These are phyloP conservation scores for Leptinotarsa rubiginosa DNA, from an alignment of 2,888 invertebrate species.

Conservation along the genomic window DNA sequence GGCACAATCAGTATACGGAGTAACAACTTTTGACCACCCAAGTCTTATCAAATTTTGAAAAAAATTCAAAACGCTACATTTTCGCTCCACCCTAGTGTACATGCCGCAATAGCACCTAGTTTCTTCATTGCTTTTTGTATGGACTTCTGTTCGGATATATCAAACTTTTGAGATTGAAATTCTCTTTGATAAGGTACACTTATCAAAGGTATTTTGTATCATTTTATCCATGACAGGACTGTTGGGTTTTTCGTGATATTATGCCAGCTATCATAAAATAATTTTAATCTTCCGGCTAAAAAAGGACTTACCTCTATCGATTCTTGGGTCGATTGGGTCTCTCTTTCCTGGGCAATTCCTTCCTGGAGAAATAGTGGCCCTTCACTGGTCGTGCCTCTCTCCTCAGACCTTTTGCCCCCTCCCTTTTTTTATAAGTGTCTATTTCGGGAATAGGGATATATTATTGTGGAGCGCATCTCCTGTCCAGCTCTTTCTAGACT, in stretches of 20 bases:
- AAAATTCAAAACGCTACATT: too few species aligned
- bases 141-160: not conserved
- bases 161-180: not conserved
- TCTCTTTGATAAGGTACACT: not conserved
- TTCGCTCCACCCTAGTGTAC: too few species aligned
- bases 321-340: not conserved
- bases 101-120: not conserved
- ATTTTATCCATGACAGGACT: too few species aligned
- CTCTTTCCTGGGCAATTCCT: not conserved
- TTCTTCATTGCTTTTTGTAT: not conserved
- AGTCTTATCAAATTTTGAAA: too few species aligned
- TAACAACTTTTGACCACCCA: too few species aligned
- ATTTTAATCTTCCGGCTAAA: not conserved
- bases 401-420: not conserved
- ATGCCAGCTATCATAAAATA: not conserved
- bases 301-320: too few species aligned
- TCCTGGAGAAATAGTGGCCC: not conserved
- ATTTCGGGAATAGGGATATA: not conserved
- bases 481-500: not conserved
- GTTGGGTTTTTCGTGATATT: too few species aligned
- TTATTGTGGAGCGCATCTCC: not conserved
- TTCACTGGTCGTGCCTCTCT: not conserved
- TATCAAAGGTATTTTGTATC: not conserved
- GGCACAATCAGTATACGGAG: too few species aligned
- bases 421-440: not conserved